Evolutionary conservation across 2,113 vertebrate genomes (phyloP).

Genomic region (Hypomesus transpacificus): DNA sequence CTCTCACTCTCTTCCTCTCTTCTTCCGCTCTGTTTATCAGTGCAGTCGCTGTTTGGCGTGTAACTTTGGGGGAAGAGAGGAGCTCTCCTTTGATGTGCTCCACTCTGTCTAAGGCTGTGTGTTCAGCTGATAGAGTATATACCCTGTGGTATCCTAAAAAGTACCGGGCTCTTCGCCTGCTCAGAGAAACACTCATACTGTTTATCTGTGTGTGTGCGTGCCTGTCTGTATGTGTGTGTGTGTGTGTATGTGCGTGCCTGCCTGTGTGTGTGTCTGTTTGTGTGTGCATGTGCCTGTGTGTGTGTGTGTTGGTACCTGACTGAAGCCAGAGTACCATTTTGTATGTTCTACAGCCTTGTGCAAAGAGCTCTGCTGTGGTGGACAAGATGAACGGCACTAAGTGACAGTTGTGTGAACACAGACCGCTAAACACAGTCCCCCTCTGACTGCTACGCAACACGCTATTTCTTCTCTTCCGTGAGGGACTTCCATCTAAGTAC

Average conservation of each 20-base stretch:
- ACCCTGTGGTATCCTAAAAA: conserved; percentile 27
- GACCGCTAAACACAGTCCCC: no score
- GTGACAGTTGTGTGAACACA: no score
- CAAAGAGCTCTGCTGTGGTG: background rate
- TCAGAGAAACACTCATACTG: no score
- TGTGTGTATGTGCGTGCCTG: no score
- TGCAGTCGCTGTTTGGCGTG: background rate
- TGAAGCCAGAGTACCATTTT: background rate
- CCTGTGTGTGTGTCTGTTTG: no score
- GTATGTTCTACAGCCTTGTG: background rate
- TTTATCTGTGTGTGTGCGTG: conserved; percentile 7
- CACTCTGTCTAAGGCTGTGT: conserved; percentile 12
- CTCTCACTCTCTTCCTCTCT: background rate
- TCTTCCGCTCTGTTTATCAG: conserved; percentile 4
- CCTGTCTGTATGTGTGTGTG: no score
- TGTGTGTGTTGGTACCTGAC: background rate
- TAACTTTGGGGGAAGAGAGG: conserved; percentile 29
- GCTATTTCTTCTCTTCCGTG: no score
- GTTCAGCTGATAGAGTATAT: conserved; percentile 23
- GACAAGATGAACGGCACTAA: background rate
- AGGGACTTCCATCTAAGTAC: no score
- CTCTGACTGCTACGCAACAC: no score
- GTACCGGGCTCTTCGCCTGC: conserved; percentile 11
- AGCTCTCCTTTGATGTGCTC: conserved; percentile 29
- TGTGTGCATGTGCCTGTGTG: no score